phyloP scores from a whole-genome alignment of 2,113 vertebrate species.

The Lasiurus borealis region DNA sequence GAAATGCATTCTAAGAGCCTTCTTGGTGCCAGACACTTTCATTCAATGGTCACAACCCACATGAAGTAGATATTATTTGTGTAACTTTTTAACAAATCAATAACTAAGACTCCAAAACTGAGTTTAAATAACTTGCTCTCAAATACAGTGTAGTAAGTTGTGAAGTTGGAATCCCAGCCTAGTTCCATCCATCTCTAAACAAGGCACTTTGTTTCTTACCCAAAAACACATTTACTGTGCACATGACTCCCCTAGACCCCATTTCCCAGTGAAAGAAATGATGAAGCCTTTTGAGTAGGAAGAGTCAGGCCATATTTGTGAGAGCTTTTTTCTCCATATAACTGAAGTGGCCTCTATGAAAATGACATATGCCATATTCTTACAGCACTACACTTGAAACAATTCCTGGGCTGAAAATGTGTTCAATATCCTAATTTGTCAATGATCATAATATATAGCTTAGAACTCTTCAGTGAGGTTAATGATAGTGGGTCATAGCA shows the following conservation, averaged over 20 bases:
- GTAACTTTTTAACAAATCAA: not conserved
- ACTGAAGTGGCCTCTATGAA: not conserved
- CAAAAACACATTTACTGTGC: not conserved
- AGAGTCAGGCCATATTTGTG: not conserved
- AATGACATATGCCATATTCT: not conserved
- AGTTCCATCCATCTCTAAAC: not conserved
- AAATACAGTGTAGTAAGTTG: not conserved
- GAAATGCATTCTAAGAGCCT: not conserved
- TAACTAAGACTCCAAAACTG: not conserved
- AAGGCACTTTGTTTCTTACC: not conserved
- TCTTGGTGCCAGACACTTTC: not conserved
- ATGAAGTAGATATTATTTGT: not conserved
- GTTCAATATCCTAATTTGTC: not conserved
- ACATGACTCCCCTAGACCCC: not conserved
- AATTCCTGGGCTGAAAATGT: not conserved
- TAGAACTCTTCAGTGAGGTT: not conserved
- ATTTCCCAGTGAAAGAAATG: not conserved
- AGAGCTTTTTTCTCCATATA: not conserved
- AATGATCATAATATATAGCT: not conserved
- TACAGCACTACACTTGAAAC: not conserved
- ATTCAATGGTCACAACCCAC: not conserved
- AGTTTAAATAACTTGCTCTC: slow-evolving; percentile 13
- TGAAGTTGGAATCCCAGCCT: not conserved
- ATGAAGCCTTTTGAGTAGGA: not conserved
- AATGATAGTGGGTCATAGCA: not conserved